Conservation (phyloP, 1,140 invertebrate genomes). For the Protaetia brevitarsis region DNA sequence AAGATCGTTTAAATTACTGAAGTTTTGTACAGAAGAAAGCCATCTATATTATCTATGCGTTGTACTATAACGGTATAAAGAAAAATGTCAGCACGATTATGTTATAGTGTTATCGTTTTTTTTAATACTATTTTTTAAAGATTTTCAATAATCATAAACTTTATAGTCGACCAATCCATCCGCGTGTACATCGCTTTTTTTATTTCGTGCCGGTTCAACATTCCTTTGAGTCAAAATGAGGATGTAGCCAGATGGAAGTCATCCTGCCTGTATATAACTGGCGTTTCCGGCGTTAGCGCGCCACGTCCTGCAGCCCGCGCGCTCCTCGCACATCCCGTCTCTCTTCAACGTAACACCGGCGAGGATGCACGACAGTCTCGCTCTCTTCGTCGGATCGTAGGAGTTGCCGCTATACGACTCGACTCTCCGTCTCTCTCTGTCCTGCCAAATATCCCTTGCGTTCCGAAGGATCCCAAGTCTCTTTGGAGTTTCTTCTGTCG, state of each 20-base stretch:
- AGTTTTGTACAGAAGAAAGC: too few relatives aligned
- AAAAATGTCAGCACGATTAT: too few relatives aligned
- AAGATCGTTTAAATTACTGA: too few relatives aligned
- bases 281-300: conserved; percentile 41
- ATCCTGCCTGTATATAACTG: conserved; percentile 43
- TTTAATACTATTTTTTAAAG: too few relatives aligned
- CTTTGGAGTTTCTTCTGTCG: too few relatives aligned
- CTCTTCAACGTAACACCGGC: neutral
- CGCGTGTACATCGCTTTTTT: too few relatives aligned
- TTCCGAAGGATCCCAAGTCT: conserved; percentile 3
- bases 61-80: too few relatives aligned
- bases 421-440: neutral
- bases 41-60: too few relatives aligned
- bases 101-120: too few relatives aligned
- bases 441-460: neutral
- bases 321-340: conserved; percentile 14
- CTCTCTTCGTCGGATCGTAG: neutral
- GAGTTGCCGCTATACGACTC: neutral
- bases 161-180: neutral
- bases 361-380: too few relatives aligned
- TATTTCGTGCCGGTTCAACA: conserved; percentile 38
- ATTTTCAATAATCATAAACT: neutral
- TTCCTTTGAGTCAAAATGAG: conserved; percentile 41
- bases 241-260: conserved; percentile 45
- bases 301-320: conserved; percentile 29